Conservation (phyloP, 2,888 invertebrate genomes). For the Ypsolopha sequella region DNA sequence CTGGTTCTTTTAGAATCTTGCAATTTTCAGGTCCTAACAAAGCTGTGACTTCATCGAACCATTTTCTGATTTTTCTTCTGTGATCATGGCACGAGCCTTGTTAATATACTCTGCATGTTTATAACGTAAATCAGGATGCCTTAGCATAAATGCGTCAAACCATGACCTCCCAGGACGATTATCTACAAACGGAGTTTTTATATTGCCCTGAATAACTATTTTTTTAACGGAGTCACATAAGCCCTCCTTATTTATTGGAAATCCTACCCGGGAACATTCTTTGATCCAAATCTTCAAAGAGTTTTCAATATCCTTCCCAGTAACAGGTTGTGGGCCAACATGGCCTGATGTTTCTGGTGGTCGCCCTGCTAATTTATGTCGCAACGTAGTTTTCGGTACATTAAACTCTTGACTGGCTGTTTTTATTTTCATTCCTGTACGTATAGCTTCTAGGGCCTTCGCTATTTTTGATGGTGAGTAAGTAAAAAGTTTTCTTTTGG, state of each 20-base stretch:
- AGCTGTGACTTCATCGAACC: too few relatives aligned
- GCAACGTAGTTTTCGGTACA: slow-evolving; percentile 14
- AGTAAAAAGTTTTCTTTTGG: not conserved
- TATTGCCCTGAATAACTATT: slow-evolving; percentile 13
- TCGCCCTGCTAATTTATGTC: slow-evolving; percentile 13
- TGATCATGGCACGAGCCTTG: slow-evolving; percentile 15
- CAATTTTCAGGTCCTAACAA: not conserved
- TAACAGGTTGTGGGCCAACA: slow-evolving; percentile 17
- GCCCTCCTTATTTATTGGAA: slow-evolving; percentile 15
- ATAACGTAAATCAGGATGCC: slow-evolving; percentile 15
- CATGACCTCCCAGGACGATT: slow-evolving; percentile 13
- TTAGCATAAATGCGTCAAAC: slow-evolving; percentile 13
- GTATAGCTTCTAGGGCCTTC: slow-evolving; percentile 9
- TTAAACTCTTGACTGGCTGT: slow-evolving; percentile 11
- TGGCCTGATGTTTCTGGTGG: slow-evolving; percentile 16
- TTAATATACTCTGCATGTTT: slow-evolving; percentile 17
- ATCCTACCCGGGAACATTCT: slow-evolving; percentile 14
- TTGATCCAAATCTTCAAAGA: slow-evolving; percentile 14
- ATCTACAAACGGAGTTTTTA: slow-evolving; percentile 16
- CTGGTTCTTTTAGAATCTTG: slow-evolving; percentile 6
- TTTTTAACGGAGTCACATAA: slow-evolving; percentile 14
- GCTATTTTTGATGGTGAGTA: not conserved
- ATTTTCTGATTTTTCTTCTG: slow-evolving; percentile 12
- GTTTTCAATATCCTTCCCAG: slow-evolving; percentile 15
- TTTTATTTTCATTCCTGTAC: slow-evolving; percentile 8